Percentiles rank a stretch among this genome's conserved stretches.
Conservation (phyloP, 2,797 vertebrate species). For the Xiphophorus birchmanni region DNA sequence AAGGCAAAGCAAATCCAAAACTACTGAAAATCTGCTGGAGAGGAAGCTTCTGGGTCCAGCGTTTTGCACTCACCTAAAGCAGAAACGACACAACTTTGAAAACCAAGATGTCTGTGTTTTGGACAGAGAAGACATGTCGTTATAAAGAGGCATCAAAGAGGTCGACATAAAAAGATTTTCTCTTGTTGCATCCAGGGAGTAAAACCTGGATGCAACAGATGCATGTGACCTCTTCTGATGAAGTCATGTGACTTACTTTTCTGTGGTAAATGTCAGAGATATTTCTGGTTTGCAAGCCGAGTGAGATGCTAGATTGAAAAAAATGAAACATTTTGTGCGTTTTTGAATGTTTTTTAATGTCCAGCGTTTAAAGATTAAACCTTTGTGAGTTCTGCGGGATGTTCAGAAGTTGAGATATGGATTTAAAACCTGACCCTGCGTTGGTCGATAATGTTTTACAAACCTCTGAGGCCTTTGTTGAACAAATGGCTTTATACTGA, state of each 20-base stretch:
- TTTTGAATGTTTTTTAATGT: not conserved
- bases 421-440: not conserved
- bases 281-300: not conserved
- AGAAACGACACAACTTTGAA: not conserved
- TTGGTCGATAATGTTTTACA: not conserved
- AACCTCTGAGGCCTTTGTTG: not conserved
- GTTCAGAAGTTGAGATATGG: not conserved
- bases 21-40: not conserved
- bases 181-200: not conserved
- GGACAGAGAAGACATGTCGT: not conserved
- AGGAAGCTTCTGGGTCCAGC: not conserved
- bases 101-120: not conserved
- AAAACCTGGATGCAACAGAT: too few relatives aligned
- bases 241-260: not conserved
- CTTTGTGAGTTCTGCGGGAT: not conserved
- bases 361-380: not conserved
- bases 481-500: not conserved
- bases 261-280: not conserved
- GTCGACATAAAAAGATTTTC: not conserved
- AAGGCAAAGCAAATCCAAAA: not conserved
- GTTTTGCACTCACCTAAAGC: not conserved
- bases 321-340: not conserved
- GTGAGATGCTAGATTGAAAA: not conserved
- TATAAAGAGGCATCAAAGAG: not conserved
- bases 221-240: not conserved